A percentile compares a stretch with the other conserved stretches of the same genome.
These are phyloP conservation scores for Pyrocoelia pectoralis DNA, from an alignment of 2,888 invertebrate genomes.

Conservation along the genomic window DNA sequence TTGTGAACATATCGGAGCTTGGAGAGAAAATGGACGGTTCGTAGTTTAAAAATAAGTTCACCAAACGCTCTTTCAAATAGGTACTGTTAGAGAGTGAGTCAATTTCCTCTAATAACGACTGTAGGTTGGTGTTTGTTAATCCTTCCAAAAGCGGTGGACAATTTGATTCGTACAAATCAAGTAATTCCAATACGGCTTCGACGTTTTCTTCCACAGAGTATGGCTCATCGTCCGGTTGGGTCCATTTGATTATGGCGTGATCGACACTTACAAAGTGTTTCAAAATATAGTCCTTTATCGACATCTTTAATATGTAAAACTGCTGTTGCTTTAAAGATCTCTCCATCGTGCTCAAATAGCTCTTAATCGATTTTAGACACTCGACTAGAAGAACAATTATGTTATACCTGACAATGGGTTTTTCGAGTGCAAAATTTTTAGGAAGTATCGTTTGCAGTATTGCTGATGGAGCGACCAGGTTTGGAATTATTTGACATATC, in stretches of 20 bases:
- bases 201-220: conserved; percentile 46
- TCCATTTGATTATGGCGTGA: conserved; percentile 54
- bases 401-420: conserved; percentile 58
- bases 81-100: not conserved
- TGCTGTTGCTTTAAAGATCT: conserved; percentile 16
- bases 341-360: conserved; percentile 31
- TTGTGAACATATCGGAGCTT: conserved; percentile 45
- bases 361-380: conserved; percentile 44
- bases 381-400: conserved; percentile 52
- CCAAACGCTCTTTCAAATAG: conserved; percentile 56
- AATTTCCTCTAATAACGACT: conserved; percentile 33
- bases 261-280: conserved; percentile 56
- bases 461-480: conserved; percentile 49
- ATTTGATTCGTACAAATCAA: conserved; percentile 63
- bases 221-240: conserved; percentile 37
- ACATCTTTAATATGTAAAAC: conserved; percentile 21
- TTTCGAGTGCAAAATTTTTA: conserved; percentile 42
- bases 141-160: conserved; percentile 64
- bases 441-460: conserved; percentile 50
- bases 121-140: conserved; percentile 40
- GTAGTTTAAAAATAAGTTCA: conserved; percentile 56
- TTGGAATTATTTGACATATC: conserved; percentile 51
- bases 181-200: conserved; percentile 63
- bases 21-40: conserved; percentile 54
- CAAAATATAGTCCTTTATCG: conserved; percentile 43